phyloP scores from a whole-genome alignment of 1,140 invertebrate genomes.

The Drosophila pectinifera region DNA sequence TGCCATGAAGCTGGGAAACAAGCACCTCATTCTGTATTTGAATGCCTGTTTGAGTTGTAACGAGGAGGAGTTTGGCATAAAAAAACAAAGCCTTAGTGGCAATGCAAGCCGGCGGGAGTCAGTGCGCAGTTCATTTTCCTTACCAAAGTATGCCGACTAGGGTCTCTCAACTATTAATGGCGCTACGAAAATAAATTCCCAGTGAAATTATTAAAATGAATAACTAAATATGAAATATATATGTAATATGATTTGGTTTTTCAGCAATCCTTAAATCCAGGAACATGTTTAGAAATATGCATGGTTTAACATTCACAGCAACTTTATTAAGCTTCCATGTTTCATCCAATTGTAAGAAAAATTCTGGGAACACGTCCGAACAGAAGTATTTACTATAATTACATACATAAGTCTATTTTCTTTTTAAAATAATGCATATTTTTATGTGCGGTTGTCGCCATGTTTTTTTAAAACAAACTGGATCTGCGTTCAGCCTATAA shows the following conservation, averaged over 20 bases:
- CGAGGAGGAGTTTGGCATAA: slow-evolving; percentile 41
- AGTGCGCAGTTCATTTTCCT: slow-evolving; percentile 7
- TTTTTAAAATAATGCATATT: too few relatives aligned
- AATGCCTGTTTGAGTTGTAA: slow-evolving; percentile 50
- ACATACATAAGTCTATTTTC: too few relatives aligned
- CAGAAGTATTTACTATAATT: too few relatives aligned
- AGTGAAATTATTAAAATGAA: slow-evolving; percentile 6
- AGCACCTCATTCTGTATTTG: slow-evolving; percentile 40
- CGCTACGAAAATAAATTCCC: slow-evolving; percentile 9
- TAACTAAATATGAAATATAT: neutral
- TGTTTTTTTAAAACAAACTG: too few relatives aligned
- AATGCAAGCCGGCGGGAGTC: slow-evolving; percentile 26
- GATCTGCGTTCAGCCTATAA: too few relatives aligned
- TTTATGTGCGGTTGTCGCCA: too few relatives aligned
- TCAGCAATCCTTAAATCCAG: too few relatives aligned
- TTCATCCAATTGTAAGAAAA: too few relatives aligned
- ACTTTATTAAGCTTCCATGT: too few relatives aligned
- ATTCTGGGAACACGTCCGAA: too few relatives aligned
- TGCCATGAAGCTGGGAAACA: slow-evolving; percentile 22
- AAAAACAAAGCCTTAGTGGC: slow-evolving; percentile 39
- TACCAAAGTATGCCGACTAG: neutral
- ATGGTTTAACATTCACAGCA: too few relatives aligned
- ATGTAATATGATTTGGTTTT: neutral
- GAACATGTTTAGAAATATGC: too few relatives aligned
- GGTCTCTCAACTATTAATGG: neutral